Conservation (phyloP, 2,888 invertebrate genomes). For the Sisyra nigra region DNA sequence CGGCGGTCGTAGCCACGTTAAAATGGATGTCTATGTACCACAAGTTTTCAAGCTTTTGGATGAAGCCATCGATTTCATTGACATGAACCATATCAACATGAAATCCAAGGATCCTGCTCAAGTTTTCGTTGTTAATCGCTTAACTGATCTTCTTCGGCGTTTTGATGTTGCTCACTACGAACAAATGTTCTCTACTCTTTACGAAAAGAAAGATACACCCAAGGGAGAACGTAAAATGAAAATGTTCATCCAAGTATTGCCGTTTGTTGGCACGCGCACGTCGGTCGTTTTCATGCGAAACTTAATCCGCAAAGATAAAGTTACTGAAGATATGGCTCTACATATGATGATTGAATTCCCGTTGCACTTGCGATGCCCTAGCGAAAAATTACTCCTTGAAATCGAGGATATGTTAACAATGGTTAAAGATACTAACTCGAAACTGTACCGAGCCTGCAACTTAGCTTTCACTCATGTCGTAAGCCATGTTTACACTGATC, state of each 20-base stretch:
- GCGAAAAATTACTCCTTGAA: slow-evolving; percentile 22
- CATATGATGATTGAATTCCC: slow-evolving; percentile 26
- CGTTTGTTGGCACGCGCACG: slow-evolving; percentile 28
- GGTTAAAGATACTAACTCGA: slow-evolving; percentile 13
- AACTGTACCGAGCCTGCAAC: slow-evolving; percentile 24
- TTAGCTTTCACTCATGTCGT: slow-evolving; percentile 29
- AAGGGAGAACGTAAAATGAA: slow-evolving; percentile 13
- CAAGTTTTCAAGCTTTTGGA: not conserved
- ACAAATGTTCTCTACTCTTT: slow-evolving; percentile 16
- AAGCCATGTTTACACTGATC: slow-evolving; percentile 14
- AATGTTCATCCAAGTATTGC: slow-evolving; percentile 28
- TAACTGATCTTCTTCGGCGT: slow-evolving; percentile 19
- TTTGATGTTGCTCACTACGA: slow-evolving; percentile 21
- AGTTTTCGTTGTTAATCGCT: slow-evolving; percentile 22
- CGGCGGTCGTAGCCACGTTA: slow-evolving; percentile 20
- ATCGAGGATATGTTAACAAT: slow-evolving; percentile 22
- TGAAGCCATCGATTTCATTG: slow-evolving; percentile 21
- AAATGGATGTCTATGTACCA: slow-evolving; percentile 16
- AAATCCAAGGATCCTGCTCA: slow-evolving; percentile 20
- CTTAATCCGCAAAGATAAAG: slow-evolving; percentile 21
- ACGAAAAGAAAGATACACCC: slow-evolving; percentile 13
- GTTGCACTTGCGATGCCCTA: slow-evolving; percentile 24
- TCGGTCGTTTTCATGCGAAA: slow-evolving; percentile 24
- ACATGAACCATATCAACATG: slow-evolving; percentile 21
- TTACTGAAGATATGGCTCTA: slow-evolving; percentile 20